phyloP scores from a whole-genome alignment of 2,113 vertebrate species.

The Trogon surrucura region DNA sequence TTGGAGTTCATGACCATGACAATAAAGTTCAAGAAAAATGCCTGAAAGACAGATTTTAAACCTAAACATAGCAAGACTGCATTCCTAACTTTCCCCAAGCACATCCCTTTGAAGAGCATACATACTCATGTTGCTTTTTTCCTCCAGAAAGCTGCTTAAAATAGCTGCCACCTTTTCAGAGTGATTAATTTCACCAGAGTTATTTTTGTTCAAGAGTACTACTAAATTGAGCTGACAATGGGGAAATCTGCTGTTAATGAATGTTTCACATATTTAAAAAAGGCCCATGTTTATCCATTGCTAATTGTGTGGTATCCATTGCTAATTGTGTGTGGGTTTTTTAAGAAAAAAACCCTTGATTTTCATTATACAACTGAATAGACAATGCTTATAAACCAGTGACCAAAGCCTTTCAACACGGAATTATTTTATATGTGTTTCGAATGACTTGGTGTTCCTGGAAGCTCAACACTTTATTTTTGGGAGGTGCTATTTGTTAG shows the following conservation, averaged over 20 bases:
- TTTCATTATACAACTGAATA: neutral
- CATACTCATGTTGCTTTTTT: neutral
- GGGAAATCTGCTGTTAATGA: neutral
- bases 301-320: neutral
- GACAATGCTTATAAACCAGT: neutral
- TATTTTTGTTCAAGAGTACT: neutral
- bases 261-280: neutral
- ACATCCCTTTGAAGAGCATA: neutral
- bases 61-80: neutral
- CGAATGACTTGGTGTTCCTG: neutral
- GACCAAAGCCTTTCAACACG: neutral
- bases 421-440: neutral
- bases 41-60: neutral
- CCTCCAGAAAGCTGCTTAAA: neutral
- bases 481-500: neutral
- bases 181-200: neutral
- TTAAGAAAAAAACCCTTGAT: neutral
- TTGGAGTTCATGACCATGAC: neutral
- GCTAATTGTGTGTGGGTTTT: too few species aligned
- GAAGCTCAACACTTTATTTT: neutral
- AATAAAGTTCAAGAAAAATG: neutral
- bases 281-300: neutral
- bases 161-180: constrained; percentile 9
- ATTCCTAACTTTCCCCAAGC: neutral
- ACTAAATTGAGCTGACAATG: constrained; percentile 18